phyloP scores from a whole-genome alignment of 2,797 vertebrate species.

The Brachyalestes nurse region DNA sequence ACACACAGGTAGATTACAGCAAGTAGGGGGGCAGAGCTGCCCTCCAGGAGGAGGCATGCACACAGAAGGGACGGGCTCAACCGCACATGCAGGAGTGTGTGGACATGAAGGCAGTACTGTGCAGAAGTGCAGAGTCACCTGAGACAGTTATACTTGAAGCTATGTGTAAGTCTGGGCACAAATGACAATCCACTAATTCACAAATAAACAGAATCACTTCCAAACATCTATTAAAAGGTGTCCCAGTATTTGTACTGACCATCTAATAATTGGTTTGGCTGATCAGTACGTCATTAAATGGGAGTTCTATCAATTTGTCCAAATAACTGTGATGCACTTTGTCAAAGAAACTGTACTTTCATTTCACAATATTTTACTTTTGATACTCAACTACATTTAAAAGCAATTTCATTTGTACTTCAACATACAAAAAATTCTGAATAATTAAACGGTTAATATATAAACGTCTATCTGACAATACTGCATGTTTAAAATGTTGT shows the following conservation, averaged over 20 bases:
- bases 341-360: no score
- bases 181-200: neutral
- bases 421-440: no score
- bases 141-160: neutral
- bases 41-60: slow-evolving; percentile 38
- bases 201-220: neutral
- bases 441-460: no score
- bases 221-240: no score
- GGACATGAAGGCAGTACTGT: neutral
- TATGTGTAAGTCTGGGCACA: neutral
- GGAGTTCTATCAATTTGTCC: no score
- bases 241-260: no score
- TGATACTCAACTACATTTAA: no score
- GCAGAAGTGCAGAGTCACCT: neutral
- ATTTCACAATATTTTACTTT: no score
- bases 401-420: no score
- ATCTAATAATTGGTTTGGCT: neutral
- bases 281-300: neutral
- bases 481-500: no score
- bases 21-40: neutral
- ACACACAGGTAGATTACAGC: slow-evolving; percentile 8
- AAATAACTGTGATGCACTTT: no score
- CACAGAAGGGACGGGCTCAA: slow-evolving; percentile 23
- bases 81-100: slow-evolving; percentile 43
- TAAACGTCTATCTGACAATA: no score